Evolutionary conservation across 2,113 vertebrate genomes (phyloP), one percentile per base, ranked within the genome.

Genomic region (Platysteira castanea): DNA sequence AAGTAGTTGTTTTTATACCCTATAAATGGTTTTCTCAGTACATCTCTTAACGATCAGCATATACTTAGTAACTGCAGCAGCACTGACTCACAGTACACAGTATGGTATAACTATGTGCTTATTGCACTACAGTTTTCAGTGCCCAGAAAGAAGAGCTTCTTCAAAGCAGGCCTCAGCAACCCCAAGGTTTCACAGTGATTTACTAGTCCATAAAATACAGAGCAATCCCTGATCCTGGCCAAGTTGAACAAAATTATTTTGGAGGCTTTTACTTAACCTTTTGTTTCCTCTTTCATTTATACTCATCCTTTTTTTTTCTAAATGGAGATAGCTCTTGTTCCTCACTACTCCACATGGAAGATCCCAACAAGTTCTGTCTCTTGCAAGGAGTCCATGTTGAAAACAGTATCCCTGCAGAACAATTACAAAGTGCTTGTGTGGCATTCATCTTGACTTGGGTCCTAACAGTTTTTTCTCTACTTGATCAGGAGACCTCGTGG

Each of bases 401-500:
- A 39, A 42, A 57, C 11, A 67, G 41, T 13, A 87, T 79, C n/a
- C n/a, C 75, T 87, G 42, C 46, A 75, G 59, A 73, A 30, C 61
- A 70, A 54, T 13, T 23, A 53, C 59, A 22, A 37, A 26, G 50
- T 60, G 57, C 37, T 75, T 13, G 61, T 73, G 53, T 75, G 52
- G 22, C 39, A 24, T 52, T 74, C 18, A 13, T 37, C 19, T 1
- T 20, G 28, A 47, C 4, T 30, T 21, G 37, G 54, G 33, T 79
- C 59, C 56, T 95, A 82, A 84, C 21, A 59, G 18, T 53, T 33
- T 94, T 91, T 94, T 93, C 39, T 53, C 24, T 88, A 3, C 39
- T 82, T 65, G 49, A 53, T 56, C 89, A 98, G 98, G 97, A 82
- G 85, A 96, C 33, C 74, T 97, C 28, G 73, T 94, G 89, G 87